These are phyloP conservation scores for Aphelocoma californica DNA, from an alignment of 2,797 vertebrate species.

Conservation along the genomic window DNA sequence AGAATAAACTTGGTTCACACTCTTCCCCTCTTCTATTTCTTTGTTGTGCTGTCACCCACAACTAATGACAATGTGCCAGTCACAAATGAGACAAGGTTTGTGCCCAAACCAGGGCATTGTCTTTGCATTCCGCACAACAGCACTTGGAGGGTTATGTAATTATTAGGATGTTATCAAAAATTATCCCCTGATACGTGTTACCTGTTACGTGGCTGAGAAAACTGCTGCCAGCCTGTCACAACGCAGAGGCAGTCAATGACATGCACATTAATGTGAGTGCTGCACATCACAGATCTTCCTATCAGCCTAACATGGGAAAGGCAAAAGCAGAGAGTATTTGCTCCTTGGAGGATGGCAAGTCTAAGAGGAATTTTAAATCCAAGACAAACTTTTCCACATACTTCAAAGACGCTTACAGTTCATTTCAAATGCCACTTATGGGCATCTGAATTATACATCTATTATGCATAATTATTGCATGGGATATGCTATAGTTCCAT, in stretches of 20 bases:
- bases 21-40: neutral
- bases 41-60: slow-evolving; percentile 25
- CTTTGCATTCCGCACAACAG: slow-evolving; percentile 54
- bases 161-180: slow-evolving; percentile 51
- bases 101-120: slow-evolving; percentile 23
- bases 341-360: slow-evolving; percentile 38
- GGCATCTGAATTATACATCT: neutral
- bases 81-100: slow-evolving; percentile 55
- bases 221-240: neutral
- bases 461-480: slow-evolving; percentile 24
- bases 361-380: slow-evolving; percentile 41
- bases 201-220: slow-evolving; percentile 30
- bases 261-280: neutral
- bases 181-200: neutral
- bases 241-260: slow-evolving; percentile 24
- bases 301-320: slow-evolving; percentile 39
- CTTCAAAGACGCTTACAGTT: slow-evolving; percentile 45
- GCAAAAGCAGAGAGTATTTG: neutral
- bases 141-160: slow-evolving; percentile 63
- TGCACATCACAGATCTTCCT: neutral
- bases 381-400: slow-evolving; percentile 38
- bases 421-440: slow-evolving; percentile 45
- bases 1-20: neutral
- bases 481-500: neutral
- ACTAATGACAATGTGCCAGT: slow-evolving; percentile 57